Base-by-base conservation (phyloP, 92 coral and sea anemone species). In the Muricea muricata region DNA sequence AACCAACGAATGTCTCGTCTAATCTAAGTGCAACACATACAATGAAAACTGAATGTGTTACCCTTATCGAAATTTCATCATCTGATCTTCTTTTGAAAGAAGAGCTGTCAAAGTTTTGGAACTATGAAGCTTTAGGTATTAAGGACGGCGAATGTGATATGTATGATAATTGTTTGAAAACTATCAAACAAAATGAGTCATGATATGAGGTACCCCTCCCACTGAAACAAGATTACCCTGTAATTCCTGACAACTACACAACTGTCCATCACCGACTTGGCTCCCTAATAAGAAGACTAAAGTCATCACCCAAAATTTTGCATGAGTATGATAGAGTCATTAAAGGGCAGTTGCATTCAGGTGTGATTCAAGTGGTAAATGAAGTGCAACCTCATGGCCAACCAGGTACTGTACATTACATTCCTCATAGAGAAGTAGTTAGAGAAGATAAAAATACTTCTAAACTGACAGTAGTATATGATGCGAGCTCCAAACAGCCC, bases 171-270 rank as follows among this genome's bases (percentile, higher is more conserved):
- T 83, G 54, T 73, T 6, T 39, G 54, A 65, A 83, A 25, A 35
- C 54, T 34, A 83, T 83, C 80, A 72, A 72, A 33, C 58, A 65
- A 61, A 72, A 33, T 52, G 81, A 73, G 35, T 56, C 33, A 1
- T 72, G 73, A 46, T 83, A 83, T 55, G 81, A 83, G 73, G 87
- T 73, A 58, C 60, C 75, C 73, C 73, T 84, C 40, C 87, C 87
- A 24, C 70, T 71, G 25, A 84, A 84, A 41, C 80, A 54, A 84
- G 80, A 71, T n/a, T 81, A 84, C 57, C 82, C 87, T 25, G 73
- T 83, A 47, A 70, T 84, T 25, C 57, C 81, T 52, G 81, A 84
- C 18, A 84, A 84, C 57, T 70, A 48, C 37, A 57, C 33, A 69
- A 0, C 68, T 9, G 72, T 61, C 61, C 80, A 71, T 33, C 56